Conservation (phyloP, 2,797 vertebrate genomes). For the Scarus forsteni region DNA sequence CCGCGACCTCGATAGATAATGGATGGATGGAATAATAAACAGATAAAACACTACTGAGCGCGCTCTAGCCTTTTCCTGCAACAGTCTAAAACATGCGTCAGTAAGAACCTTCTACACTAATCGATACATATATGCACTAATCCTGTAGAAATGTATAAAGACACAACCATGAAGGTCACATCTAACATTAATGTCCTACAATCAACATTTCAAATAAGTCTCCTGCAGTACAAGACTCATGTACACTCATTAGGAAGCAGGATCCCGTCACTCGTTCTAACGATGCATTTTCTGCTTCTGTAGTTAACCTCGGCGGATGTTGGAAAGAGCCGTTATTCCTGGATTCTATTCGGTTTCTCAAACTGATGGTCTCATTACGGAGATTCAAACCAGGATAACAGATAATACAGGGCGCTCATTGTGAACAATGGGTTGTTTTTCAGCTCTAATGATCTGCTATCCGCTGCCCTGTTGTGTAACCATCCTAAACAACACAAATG, state of each 20-base stretch:
- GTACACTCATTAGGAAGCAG: conserved; percentile 3
- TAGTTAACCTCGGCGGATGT: neutral
- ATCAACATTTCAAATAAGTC: neutral
- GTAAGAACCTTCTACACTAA: neutral
- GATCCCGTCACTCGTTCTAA: neutral
- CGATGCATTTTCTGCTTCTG: neutral
- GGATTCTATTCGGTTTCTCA: neutral
- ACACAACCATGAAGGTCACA: neutral
- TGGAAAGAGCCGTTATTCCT: neutral
- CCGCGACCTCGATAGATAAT: no score
- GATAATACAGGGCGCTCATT: neutral
- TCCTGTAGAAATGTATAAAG: no score
- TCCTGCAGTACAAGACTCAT: neutral
- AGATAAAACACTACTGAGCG: no score
- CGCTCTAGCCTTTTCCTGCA: no score
- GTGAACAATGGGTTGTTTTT: neutral
- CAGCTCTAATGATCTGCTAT: neutral
- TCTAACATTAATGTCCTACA: neutral
- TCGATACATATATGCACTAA: no score
- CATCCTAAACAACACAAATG: conserved; percentile 8
- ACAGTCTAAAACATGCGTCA: neutral
- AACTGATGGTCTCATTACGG: neutral
- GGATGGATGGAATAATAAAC: no score
- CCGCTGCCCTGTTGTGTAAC: neutral
- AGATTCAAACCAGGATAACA: neutral